Evolutionary conservation across 2,797 vertebrate species (phyloP), one percentile per base, ranked within the genome.

Genomic region (Stomatorhinus walkeri): DNA sequence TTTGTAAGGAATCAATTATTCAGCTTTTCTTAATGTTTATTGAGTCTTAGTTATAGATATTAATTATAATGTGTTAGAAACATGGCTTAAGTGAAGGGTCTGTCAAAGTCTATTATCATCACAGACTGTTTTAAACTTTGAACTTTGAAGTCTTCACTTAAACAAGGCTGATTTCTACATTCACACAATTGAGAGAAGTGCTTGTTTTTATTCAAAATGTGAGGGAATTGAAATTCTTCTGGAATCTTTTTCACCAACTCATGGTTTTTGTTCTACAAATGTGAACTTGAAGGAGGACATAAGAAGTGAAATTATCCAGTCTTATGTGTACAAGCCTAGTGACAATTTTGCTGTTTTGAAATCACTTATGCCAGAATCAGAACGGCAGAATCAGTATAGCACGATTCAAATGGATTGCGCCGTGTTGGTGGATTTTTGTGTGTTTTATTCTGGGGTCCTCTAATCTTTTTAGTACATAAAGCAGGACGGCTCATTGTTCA

Each of bases 201-300:
- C 40, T 10, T 81, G 85, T 87, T 87, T 46, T 72, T 84, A 61
- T 89, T 87, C 36, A 28, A 12, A 87, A 61, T 40, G 52, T 14
- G 40, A 89, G 56, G 89, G 87, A 89, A 89, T 89, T 87, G 86
- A 89, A 89, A 89, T 87, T 89, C 72, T 87, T 52, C 72, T 84
- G 86, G 76, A 87, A 89, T 87, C 68, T 51, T 84, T 59, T 87
- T 87, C 54, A 87, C 86, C 86, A 89, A 36, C 51, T 59, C 48
- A 61, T 46, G 49, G 89, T 89, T 89, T 89, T 89, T 84, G 89
- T 89, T 89, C 89, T 54, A 87, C 68, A 89, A 87, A 89, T 81
- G 22, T 87, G 54, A 46, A 40, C 19, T 16, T 22, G 40, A 83
- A 76, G 43, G 64, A 54, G 84, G 36, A 87, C 88, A 10, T 54